Evolutionary conservation across 1,140 invertebrate species (phyloP), one percentile per base, ranked within the genome.

Genomic region (Prorops nasuta): DNA sequence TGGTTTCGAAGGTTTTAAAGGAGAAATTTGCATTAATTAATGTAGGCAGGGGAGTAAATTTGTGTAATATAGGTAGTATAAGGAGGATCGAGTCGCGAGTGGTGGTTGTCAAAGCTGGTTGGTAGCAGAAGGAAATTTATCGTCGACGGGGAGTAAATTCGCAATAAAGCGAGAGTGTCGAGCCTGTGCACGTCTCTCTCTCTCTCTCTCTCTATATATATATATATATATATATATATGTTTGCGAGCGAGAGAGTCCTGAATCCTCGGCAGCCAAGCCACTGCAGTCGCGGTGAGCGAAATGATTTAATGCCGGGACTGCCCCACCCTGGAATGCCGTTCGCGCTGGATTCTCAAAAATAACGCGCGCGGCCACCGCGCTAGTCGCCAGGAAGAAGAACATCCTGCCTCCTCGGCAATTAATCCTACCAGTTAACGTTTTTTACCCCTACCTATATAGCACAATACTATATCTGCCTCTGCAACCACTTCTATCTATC

Each of bases 311-410:
- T 60, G 54, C 44, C 46, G 40, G 48, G 37, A 24, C 52, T 69
- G 72, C 73, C 74, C 68, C 74, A 71, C 74, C 74, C 73, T 72
- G 69, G 70, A 76, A 76, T 77, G 74, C 67, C 64, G 65, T 73
- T 73, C 67, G 63, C 65, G 66, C 64, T 67, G 72, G 60, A 74
- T 71, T 74, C 67, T 71, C 68, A 61, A 58, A 66, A 72, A 72
- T 69, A 69, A 67, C 67, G 66, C 66, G 60, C 57, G 60, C 47
- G n/a, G n/a, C 64, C 62, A 66, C 57, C 55, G 51, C 51, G 49
- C 51, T 36, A 43, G 32, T 39, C 44, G 32, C 21, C 34, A 20
- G 37, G 18, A 21, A 46, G 31, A 39, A 41, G 44, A 38, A 40
- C 32, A 38, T 21, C 49, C 40, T 58, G 41, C 44, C 42, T 12